Percentiles rank a stretch among this genome's conserved stretches.
Evolutionary conservation across 2,797 vertebrate species (phyloP).

Genomic region (Manis javanica): DNA sequence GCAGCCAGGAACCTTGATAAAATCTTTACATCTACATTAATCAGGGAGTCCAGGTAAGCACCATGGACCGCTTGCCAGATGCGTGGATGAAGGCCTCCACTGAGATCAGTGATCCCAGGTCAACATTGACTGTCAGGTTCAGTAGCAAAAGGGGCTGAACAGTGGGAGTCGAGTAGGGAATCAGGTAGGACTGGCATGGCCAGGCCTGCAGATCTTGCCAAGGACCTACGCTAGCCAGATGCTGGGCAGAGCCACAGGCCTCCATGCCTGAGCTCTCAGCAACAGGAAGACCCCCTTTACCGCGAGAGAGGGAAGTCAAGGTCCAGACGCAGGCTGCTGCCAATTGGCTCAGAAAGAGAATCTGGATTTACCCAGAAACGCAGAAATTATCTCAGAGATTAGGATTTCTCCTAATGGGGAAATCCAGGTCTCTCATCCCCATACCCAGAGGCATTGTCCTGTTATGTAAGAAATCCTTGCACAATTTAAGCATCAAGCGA

Average conservation of each 20-base stretch:
- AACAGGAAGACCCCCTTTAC: not conserved
- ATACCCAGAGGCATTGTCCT: not conserved
- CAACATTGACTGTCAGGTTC: not conserved
- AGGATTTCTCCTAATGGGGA: not conserved
- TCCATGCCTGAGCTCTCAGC: not conserved
- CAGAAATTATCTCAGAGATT: not conserved
- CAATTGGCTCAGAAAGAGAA: too few relatives aligned
- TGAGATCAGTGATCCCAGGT: not conserved
- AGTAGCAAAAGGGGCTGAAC: not conserved
- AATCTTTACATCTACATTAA: slow-evolving; percentile 68
- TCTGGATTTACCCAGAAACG: not conserved
- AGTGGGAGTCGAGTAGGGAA: too few relatives aligned
- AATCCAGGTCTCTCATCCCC: not conserved
- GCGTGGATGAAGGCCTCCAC: not conserved
- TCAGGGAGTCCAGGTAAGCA: slow-evolving; percentile 59
- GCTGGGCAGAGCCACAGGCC: not conserved
- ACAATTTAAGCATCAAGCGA: not conserved
- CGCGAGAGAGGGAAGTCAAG: accelerated
- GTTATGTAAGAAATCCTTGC: not conserved
- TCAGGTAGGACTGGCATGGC: accelerated
- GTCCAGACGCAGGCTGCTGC: not conserved
- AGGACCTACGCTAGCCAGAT: not conserved
- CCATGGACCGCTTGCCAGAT: not conserved
- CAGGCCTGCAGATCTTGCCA: not conserved
- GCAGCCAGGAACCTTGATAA: slow-evolving; percentile 56